These are phyloP conservation scores for Nephotettix cincticeps DNA, from an alignment of 1,140 invertebrate genomes.

Conservation along the genomic window DNA sequence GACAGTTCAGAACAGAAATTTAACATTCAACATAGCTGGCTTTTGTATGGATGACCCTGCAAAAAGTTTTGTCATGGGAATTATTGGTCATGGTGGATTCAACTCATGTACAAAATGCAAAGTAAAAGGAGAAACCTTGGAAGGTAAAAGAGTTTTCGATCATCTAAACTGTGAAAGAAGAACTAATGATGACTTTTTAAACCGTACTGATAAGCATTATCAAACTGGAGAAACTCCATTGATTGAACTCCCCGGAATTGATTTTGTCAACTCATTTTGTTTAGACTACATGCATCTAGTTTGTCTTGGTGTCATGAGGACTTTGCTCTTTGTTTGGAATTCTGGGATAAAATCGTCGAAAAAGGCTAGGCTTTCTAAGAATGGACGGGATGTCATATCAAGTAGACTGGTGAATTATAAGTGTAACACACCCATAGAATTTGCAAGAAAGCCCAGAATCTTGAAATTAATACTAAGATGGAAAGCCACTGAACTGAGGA, in stretches of 20 bases:
- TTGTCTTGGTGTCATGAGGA: slow-evolving; percentile 48
- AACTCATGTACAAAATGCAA: slow-evolving; percentile 40
- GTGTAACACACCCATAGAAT: slow-evolving; percentile 37
- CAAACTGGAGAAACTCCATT: slow-evolving; percentile 42
- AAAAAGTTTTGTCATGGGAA: slow-evolving; percentile 36
- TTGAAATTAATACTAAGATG: slow-evolving; percentile 38
- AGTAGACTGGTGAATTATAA: slow-evolving; percentile 26
- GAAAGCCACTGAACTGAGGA: slow-evolving; percentile 46
- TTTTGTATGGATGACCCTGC: slow-evolving; percentile 41
- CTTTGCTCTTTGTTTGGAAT: slow-evolving; percentile 43
- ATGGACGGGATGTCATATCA: slow-evolving; percentile 20
- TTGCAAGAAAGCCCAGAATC: slow-evolving; percentile 38
- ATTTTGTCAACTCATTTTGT: slow-evolving; percentile 39
- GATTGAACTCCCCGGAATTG: slow-evolving; percentile 35
- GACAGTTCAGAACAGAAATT: not conserved
- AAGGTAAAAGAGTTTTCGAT: slow-evolving; percentile 37
- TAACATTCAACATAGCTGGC: not conserved
- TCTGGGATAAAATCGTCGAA: not conserved
- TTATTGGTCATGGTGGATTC: slow-evolving; percentile 39
- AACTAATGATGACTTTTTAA: slow-evolving; percentile 40
- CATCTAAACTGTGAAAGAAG: slow-evolving; percentile 30
- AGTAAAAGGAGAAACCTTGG: slow-evolving; percentile 36
- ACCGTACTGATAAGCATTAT: slow-evolving; percentile 42
- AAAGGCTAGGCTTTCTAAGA: not conserved
- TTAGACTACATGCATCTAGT: slow-evolving; percentile 41